phyloP scores from a whole-genome alignment of 2,888 invertebrate species.

The Pyrrhia umbra region DNA sequence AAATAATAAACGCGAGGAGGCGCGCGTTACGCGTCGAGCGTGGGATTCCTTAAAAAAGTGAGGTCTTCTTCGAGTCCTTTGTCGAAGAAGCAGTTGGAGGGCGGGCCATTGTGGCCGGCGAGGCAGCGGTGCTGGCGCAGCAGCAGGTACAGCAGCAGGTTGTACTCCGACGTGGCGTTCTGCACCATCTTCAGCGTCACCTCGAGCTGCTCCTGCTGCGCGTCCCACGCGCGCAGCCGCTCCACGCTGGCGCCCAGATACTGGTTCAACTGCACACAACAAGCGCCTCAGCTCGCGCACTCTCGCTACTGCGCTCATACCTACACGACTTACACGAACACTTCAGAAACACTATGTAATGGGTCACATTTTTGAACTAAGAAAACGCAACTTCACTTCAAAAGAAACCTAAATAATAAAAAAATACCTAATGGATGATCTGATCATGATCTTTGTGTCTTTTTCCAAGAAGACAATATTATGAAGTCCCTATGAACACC shows the following conservation, averaged over 20 bases:
- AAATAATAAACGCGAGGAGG: conserved; percentile 48
- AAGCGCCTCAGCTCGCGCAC: conserved; percentile 14
- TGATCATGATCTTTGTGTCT: too few species aligned
- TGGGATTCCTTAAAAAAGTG: conserved; percentile 63
- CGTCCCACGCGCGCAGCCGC: conserved; percentile 77
- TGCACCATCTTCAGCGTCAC: conserved; percentile 76
- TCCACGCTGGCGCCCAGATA: conserved; percentile 72
- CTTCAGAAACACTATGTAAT: too few species aligned
- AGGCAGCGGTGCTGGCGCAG: conserved; percentile 76
- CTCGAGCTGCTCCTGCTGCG: conserved; percentile 78
- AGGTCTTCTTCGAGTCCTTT: conserved; percentile 68
- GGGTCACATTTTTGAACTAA: too few species aligned
- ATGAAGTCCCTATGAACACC: too few species aligned
- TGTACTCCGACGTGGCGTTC: conserved; percentile 81
- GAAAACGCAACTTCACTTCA: too few species aligned
- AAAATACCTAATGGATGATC: too few species aligned
- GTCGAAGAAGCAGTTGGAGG: conserved; percentile 68
- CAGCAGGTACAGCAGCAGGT: conserved; percentile 79
- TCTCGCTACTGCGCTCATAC: neutral
- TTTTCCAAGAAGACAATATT: too few species aligned
- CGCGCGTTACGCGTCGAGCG: conserved; percentile 53
- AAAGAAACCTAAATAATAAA: too few species aligned
- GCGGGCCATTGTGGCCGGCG: conserved; percentile 57
- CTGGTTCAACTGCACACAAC: conserved; percentile 69
- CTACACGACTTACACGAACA: too few species aligned